These are phyloP conservation scores for Teleogryllus oceanicus DNA, from an alignment of 2,888 invertebrate species.

Conservation along the genomic window DNA sequence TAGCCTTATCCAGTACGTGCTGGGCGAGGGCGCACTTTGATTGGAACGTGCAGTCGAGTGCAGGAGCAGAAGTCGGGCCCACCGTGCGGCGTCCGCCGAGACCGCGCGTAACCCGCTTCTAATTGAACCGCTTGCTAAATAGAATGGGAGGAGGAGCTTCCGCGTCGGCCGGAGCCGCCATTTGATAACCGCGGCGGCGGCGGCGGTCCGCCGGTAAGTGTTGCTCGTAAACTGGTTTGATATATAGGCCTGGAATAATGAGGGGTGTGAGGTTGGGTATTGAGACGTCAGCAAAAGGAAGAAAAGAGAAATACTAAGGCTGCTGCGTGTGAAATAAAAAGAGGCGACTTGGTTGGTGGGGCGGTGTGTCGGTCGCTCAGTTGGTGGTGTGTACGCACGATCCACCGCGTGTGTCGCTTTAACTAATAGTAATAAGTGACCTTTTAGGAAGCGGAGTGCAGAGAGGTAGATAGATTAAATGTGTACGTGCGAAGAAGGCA, in stretches of 20 bases:
- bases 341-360: neutral
- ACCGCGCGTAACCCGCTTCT: neutral
- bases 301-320: neutral
- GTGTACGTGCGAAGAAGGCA: no score
- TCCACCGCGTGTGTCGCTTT: no score
- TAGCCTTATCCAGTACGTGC: no score
- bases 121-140: slow-evolving; percentile 5
- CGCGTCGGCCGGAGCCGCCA: neutral
- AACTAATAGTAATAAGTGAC: no score
- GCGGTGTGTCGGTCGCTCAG: no score
- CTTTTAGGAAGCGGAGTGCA: no score
- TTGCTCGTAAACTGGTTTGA: neutral
- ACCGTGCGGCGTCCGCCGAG: neutral
- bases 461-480: no score
- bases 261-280: neutral
- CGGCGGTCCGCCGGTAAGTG: neutral
- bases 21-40: no score
- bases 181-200: neutral
- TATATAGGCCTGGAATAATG: slow-evolving; percentile 7
- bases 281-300: slow-evolving; percentile 18
- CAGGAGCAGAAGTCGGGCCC: no score
- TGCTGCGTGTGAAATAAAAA: neutral
- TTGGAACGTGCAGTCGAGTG: no score
- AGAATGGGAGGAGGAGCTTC: neutral
- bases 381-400: no score